These are phyloP conservation scores for Sebastes taczanowskii DNA, from an alignment of 2,797 vertebrate species.

Conservation along the genomic window DNA sequence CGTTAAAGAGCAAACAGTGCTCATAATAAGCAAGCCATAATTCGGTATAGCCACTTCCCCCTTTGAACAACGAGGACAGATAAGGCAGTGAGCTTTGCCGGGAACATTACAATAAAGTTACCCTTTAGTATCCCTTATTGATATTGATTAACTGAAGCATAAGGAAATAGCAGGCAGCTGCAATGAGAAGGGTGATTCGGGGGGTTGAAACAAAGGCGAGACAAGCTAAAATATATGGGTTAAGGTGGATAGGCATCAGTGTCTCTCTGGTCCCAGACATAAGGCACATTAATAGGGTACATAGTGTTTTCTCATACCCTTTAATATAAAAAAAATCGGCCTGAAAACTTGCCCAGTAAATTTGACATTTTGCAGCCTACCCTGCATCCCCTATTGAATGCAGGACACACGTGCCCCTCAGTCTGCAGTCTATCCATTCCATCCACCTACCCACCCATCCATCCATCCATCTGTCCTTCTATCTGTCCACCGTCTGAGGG, in stretches of 20 bases:
- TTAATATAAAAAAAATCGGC: slow-evolving; percentile 19
- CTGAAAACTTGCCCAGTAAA: slow-evolving; percentile 20
- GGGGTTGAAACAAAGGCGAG: slow-evolving; percentile 31
- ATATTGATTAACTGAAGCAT: slow-evolving; percentile 39
- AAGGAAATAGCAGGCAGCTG: slow-evolving; percentile 19
- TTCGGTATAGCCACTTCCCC: slow-evolving; percentile 13
- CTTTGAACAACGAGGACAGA: slow-evolving; percentile 5
- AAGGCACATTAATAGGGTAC: slow-evolving; percentile 65
- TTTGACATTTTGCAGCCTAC: slow-evolving; percentile 31
- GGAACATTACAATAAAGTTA: slow-evolving; percentile 37
- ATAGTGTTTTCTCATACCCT: slow-evolving; percentile 1
- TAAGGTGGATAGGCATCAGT: slow-evolving; percentile 38
- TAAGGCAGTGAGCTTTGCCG: slow-evolving; percentile 24
- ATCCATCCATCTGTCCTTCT: neutral
- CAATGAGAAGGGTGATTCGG: neutral
- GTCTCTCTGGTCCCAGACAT: slow-evolving; percentile 43
- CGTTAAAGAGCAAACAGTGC: slow-evolving; percentile 29
- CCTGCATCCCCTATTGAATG: neutral
- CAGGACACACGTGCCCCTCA: slow-evolving; percentile 32
- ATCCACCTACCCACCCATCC: slow-evolving; percentile 11
- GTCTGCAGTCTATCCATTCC: slow-evolving; percentile 40
- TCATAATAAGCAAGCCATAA: slow-evolving; percentile 30
- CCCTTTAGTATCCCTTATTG: slow-evolving; percentile 46
- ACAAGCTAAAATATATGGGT: slow-evolving; percentile 27
- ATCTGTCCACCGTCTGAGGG: slow-evolving; percentile 4